Conservation (phyloP, 2,888 invertebrate genomes). For the Idaea biselata region DNA sequence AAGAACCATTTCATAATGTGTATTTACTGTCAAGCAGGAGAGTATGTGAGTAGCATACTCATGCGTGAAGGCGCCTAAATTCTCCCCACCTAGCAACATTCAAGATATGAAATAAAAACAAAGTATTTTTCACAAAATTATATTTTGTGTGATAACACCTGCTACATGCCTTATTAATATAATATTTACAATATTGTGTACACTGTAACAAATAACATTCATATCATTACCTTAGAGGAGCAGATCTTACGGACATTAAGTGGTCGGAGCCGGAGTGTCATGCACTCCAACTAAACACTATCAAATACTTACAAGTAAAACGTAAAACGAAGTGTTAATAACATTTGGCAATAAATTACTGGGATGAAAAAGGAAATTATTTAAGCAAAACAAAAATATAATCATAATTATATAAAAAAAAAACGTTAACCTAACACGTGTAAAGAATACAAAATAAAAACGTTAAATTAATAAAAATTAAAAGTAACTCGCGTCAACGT, state of each 20-base stretch:
- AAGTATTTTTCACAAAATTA: conserved; percentile 78
- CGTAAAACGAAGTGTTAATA: conserved; percentile 68
- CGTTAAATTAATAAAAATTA: conserved; percentile 46
- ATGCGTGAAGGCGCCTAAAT: no score
- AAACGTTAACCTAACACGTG: conserved; percentile 53
- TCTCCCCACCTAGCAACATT: no score
- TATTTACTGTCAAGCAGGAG: no score
- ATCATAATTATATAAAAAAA: conserved; percentile 47
- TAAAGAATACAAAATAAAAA: conserved; percentile 56
- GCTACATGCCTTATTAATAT: conserved; percentile 78
- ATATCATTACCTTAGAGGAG: conserved; percentile 71
- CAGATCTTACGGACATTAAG: conserved; percentile 71
- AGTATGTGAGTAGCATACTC: no score
- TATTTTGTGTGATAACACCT: conserved; percentile 82
- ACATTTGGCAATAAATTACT: conserved; percentile 81
- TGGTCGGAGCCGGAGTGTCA: conserved; percentile 36
- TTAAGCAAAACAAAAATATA: conserved; percentile 59
- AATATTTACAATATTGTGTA: conserved; percentile 79
- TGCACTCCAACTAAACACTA: conserved; percentile 39
- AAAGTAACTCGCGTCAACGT: conserved; percentile 36
- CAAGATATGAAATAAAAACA: conserved; percentile 42
- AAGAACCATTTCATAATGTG: no score
- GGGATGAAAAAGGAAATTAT: conserved; percentile 71
- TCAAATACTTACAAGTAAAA: conserved; percentile 50
- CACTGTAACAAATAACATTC: conserved; percentile 80